Evolutionary conservation across 2,888 invertebrate genomes (phyloP), one percentile per base, ranked within the genome.

Genomic region (Lamellibrachia satsuma): DNA sequence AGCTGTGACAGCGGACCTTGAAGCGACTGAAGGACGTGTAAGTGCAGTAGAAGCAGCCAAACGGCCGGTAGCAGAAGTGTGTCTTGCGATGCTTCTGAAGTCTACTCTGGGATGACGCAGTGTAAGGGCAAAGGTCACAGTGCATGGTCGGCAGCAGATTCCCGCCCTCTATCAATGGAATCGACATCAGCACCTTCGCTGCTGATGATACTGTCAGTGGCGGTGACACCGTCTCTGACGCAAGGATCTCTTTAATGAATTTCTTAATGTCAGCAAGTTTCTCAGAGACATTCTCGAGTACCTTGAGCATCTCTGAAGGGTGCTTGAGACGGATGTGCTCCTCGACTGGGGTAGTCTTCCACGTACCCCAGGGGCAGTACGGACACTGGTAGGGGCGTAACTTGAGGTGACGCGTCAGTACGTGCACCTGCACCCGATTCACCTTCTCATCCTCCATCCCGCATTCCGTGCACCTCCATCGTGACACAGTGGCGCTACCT

Each of bases 301-400:
- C 75, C 75, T 75, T 11, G 15, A 75, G 22, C n/a, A n/a, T 75
- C 22, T 75, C 75, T 0, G 75, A 3, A n/a, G 75, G 75, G 75
- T 75, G 75, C 22, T 75, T 75, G 6, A 75, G 75, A 15, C 75
- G 75, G 75, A 75, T n/a, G 2, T 75, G 75, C n/a, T 75, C 75
- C 75, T 75, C 75, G 22, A 75, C 75, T 15, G 75, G 75, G 11
- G 75, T 75, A 2, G 75, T 75, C 22, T 75, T 93, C 93, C 93
- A 93, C 92, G 93, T 93, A 92, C 93, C 93, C 92, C 91, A 75
- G 57, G 75, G 27, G 52, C 93, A 93, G 91, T 93, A 92, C 1
- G 93, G 93, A 92, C 93, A 93, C 52, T 93, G 93, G 91, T 93
- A 93, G 93, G 93, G 93, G 27, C 93, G 91, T 92, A 93, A 90